Conservation (phyloP, 2,797 vertebrate species). For the Gymnothorax javanicus region DNA sequence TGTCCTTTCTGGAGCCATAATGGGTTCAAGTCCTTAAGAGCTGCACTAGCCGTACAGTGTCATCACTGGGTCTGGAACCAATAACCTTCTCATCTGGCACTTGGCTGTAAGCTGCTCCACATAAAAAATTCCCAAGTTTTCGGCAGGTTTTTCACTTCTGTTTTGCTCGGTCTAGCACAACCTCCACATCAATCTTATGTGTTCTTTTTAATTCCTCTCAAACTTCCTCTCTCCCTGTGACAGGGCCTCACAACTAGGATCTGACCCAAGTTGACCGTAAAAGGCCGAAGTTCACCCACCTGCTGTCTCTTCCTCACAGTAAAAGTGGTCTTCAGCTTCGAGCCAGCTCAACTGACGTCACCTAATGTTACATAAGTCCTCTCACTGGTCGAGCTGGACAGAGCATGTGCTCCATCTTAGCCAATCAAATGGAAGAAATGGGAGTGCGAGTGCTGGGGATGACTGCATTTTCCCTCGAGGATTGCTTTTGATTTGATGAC, state of each 20-base stretch:
- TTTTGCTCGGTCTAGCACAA: background rate
- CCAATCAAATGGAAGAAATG: background rate
- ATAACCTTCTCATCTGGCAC: too few relatives aligned
- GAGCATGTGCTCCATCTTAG: background rate
- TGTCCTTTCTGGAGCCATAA: too few relatives aligned
- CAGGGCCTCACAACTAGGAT: constrained; percentile 27
- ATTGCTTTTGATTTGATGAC: background rate
- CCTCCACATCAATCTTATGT: background rate
- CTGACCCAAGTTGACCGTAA: background rate
- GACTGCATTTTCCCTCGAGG: background rate
- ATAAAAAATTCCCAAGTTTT: background rate
- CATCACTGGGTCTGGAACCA: too few relatives aligned
- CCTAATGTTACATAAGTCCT: background rate
- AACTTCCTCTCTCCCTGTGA: constrained; percentile 13
- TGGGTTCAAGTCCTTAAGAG: too few relatives aligned
- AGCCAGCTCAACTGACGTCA: background rate
- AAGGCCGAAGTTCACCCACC: background rate
- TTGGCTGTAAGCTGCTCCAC: background rate
- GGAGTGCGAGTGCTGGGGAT: background rate
- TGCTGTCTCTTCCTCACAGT: background rate
- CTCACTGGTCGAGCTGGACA: background rate
- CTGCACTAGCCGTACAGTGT: too few relatives aligned
- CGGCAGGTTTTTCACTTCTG: background rate
- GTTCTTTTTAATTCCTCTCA: background rate
- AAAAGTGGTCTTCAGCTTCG: too few relatives aligned